Evolutionary conservation across 2,113 vertebrate genomes (phyloP), one percentile per base, ranked within the genome.

Genomic region (Lagopus muta): DNA sequence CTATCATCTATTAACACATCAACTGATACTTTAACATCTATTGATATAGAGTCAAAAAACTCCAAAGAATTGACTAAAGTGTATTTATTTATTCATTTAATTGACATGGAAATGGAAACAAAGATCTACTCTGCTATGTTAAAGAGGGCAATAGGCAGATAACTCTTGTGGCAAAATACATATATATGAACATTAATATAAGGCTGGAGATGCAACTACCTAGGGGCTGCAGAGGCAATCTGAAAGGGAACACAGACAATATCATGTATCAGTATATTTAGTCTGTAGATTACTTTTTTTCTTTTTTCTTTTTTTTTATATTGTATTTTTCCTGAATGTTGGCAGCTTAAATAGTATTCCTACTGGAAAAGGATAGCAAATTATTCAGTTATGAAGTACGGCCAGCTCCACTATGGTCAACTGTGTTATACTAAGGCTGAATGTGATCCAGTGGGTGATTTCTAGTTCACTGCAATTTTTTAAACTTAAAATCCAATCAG

Each of bases 21-120:
- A 73, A 13, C 30, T 62, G 70, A 67, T 55, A 60, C 30, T 77
- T 83, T 74, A 86, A 77, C 47, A 48, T 47, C 20, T 24, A 86
- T 34, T 75, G 34, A 84, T 62, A 58, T 5, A 67, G 52, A 78
- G 50, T 78, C 54, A 93, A 93, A 69, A 10, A 69, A 25, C 72
- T 84, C 74, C 40, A 71, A 34, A 45, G 48, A 36, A 32, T 71
- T 92, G 47, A 71, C 61, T 88, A 75, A 93, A 92, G 60, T 43
- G 13, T 2, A 3, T 25, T 67, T 92, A 93, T 82, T 79, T 81
- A 71, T 78, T 80, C 2, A 84, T 81, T 92, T 88, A 36, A 28
- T 93, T 69, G 58, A 60, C 74, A 32, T 25, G 42, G 90, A 28
- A 83, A 32, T 25, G 42, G 90, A 28, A 83, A 54, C 16, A 58